A percentile compares a stretch with the other conserved stretches of the same genome.
phyloP scores from a whole-genome alignment of 2,888 invertebrate species.

The Dichetophora obliterata region DNA sequence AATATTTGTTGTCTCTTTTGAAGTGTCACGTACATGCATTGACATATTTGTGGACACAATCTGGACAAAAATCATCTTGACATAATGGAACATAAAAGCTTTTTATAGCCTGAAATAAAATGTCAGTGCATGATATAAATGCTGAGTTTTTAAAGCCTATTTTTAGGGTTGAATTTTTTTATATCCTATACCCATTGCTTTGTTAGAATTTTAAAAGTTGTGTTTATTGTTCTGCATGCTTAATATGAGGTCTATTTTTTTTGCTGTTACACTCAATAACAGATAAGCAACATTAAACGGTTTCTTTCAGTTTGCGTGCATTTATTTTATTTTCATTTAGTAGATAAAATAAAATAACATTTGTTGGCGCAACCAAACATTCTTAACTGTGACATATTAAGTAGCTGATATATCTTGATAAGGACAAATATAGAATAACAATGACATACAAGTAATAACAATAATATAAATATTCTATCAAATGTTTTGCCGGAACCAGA shows the following conservation, averaged over 20 bases:
- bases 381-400: neutral
- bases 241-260: neutral
- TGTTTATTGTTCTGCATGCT: neutral
- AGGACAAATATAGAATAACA: neutral
- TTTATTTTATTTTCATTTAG: neutral
- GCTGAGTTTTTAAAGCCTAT: neutral
- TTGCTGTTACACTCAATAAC: neutral
- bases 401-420: neutral
- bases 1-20: neutral
- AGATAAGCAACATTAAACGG: neutral
- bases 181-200: neutral
- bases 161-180: neutral
- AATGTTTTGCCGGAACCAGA: neutral
- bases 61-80: no score
- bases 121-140: no score
- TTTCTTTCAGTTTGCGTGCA: neutral
- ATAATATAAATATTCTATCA: neutral
- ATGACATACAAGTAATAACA: neutral
- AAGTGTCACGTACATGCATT: constrained; percentile 1
- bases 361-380: neutral
- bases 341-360: neutral
- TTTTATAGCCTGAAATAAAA: no score
- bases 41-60: no score
- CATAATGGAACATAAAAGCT: no score
- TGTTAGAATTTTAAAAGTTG: neutral